These are phyloP conservation scores for Benthosema pterotum DNA, from an alignment of 2,797 vertebrate genomes.

Conservation along the genomic window DNA sequence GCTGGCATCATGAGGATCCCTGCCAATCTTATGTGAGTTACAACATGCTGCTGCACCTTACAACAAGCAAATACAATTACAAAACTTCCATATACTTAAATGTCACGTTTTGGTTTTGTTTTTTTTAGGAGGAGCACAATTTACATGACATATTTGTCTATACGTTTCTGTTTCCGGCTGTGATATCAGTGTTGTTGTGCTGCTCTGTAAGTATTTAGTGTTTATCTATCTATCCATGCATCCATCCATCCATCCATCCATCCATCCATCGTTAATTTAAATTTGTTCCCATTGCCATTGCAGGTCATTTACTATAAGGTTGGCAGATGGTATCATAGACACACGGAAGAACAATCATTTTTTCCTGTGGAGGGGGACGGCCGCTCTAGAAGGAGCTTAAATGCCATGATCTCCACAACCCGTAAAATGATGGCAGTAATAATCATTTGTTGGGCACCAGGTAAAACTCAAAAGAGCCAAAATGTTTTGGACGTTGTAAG, in stretches of 20 bases:
- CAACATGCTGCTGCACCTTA: neutral
- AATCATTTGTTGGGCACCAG: slow-evolving; percentile 85
- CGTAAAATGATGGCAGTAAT: slow-evolving; percentile 80
- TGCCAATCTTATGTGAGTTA: slow-evolving; percentile 66
- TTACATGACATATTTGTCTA: slow-evolving; percentile 56
- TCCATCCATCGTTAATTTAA: neutral
- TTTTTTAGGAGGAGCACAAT: slow-evolving; percentile 43
- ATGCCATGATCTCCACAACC: slow-evolving; percentile 53
- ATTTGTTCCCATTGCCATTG: neutral
- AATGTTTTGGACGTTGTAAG: neutral
- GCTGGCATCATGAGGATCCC: slow-evolving; percentile 43
- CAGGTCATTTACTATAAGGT: slow-evolving; percentile 81
- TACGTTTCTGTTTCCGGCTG: slow-evolving; percentile 62
- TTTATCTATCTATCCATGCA: too few relatives aligned
- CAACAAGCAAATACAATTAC: neutral
- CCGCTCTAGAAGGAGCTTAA: slow-evolving; percentile 56
- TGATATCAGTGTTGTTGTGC: slow-evolving; percentile 72
- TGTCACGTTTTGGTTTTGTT: slow-evolving; percentile 6
- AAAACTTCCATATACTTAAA: neutral
- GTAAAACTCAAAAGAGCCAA: slow-evolving; percentile 41
- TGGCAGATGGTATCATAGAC: slow-evolving; percentile 66
- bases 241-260: too few relatives aligned
- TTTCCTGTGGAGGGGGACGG: slow-evolving; percentile 66
- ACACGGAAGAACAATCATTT: slow-evolving; percentile 58
- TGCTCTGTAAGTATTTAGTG: slow-evolving; percentile 84